Base-by-base conservation (phyloP, 2,888 invertebrate species). In the Calliopum simillimum region DNA sequence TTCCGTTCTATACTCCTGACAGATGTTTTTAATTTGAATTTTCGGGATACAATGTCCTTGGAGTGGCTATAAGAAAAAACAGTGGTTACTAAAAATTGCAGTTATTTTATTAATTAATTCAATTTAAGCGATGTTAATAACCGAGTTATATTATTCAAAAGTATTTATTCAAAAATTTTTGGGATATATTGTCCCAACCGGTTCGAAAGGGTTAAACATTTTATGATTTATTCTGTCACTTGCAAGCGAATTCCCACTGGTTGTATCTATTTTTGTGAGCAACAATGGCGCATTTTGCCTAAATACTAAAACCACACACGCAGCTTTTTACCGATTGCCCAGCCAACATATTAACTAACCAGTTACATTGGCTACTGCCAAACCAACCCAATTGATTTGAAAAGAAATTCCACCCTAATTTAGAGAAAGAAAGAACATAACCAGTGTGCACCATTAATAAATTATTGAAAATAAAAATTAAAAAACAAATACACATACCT, bases 391-490 rank as follows among this genome's bases (percentile, higher is more conserved):
- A n/a, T 46, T 14, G 25, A 61, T 13, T 44, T 16, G 8, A 23
- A 53, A 61, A 61, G 13, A 46, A 21, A 61, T 43, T 51, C 63
- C 25, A 51, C 33, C 63, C 33, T 49, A 33, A 63, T 47, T 8
- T 23, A 12, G 11, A 12, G 46, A 41, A 47, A 62, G 1, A 6
- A 53, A 43, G 53, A 43, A 23, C 53, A 53, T 53, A 53, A 23
- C 53, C 23, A 53, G 12, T 56, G 65, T 19, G 62, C 61, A 68
- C 68, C 68, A 71, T 64, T 68, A 71, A 71, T 66, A 68, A 68
- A 68, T 71, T 68, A 71, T 71, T 44, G 21, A 59, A 70, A 55
- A 49, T 44, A 25, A 61, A 61, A 63, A 12, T 23, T 13, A 25
- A 58, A 69, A 61, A 16, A 62, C 44, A 13, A 16, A 13, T 46